Percentiles rank a stretch among this genome's conserved stretches.
phyloP scores from a whole-genome alignment of 2,113 vertebrate species.

The Telmatochromis brichardi region DNA sequence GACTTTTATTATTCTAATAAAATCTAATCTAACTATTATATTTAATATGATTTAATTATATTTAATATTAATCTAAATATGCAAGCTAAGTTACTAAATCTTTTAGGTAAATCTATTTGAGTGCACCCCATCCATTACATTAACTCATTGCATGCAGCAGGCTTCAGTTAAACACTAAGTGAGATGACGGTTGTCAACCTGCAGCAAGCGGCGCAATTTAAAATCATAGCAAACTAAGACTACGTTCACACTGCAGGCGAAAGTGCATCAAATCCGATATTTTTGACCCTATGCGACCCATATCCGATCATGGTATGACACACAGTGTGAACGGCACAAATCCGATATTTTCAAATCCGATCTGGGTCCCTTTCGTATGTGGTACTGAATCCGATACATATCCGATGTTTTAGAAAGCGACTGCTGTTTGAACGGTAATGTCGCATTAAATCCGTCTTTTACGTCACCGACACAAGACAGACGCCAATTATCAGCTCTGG shows the following conservation, averaged over 20 bases:
- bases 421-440: too few species aligned
- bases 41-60: not conserved
- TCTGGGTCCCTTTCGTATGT: too few species aligned
- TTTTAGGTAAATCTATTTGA: not conserved
- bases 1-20: not conserved
- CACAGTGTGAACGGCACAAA: too few species aligned
- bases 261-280: rapidly evolving
- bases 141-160: rapidly evolving
- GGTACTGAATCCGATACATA: rapidly evolving
- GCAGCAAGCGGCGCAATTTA: not conserved
- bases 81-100: not conserved
- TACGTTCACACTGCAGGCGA: too few species aligned
- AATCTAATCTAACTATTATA: not conserved
- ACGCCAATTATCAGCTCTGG: rapidly evolving
- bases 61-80: not conserved
- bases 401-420: too few species aligned
- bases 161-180: not conserved
- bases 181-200: rapidly evolving
- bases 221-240: not conserved
- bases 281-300: too few species aligned
- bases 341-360: too few species aligned
- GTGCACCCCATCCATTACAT: not conserved
- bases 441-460: too few species aligned
- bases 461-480: too few species aligned
- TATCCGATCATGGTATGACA: rapidly evolving